These are phyloP conservation scores for Sylvietta virens DNA, from an alignment of 2,113 vertebrate species.

Conservation along the genomic window DNA sequence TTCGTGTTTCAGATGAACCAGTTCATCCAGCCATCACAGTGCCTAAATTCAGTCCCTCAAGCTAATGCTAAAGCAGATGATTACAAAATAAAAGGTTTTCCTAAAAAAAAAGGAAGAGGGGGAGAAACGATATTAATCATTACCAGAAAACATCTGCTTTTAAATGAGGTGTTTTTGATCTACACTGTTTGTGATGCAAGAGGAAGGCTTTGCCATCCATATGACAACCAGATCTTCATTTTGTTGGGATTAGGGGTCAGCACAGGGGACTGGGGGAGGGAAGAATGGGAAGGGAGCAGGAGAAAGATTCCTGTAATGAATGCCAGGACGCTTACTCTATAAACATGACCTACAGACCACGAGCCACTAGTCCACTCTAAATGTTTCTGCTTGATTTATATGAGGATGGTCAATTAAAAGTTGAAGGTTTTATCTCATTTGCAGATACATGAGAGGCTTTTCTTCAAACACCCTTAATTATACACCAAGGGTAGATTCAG, in stretches of 20 bases:
- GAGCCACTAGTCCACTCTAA: not conserved
- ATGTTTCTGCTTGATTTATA: not conserved
- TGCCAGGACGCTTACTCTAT: not conserved
- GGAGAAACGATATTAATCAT: constrained; percentile 29
- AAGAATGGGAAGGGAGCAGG: not conserved
- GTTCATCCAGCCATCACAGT: not conserved
- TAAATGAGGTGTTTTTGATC: constrained; percentile 55
- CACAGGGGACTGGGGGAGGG: constrained; percentile 22
- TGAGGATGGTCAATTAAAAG: not conserved
- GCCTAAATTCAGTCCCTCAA: not conserved
- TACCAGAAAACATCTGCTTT: constrained; percentile 61
- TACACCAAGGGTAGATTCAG: not conserved
- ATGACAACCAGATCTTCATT: constrained; percentile 66
- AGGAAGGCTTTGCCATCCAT: constrained; percentile 56
- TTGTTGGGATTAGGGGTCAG: constrained; percentile 56
- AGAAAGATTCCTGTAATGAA: constrained; percentile 20
- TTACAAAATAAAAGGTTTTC: constrained; percentile 21
- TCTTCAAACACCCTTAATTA: not conserved
- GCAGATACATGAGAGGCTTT: not conserved
- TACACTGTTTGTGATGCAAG: constrained; percentile 44
- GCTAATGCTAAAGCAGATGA: constrained; percentile 5
- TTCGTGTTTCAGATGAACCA: not conserved
- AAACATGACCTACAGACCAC: not conserved
- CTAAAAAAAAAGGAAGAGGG: not conserved
- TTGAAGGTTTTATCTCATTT: not conserved